Percentiles rank a stretch among this genome's conserved stretches.
phyloP scores from a whole-genome alignment of 2,888 invertebrate genomes.

The Blera fallax region DNA sequence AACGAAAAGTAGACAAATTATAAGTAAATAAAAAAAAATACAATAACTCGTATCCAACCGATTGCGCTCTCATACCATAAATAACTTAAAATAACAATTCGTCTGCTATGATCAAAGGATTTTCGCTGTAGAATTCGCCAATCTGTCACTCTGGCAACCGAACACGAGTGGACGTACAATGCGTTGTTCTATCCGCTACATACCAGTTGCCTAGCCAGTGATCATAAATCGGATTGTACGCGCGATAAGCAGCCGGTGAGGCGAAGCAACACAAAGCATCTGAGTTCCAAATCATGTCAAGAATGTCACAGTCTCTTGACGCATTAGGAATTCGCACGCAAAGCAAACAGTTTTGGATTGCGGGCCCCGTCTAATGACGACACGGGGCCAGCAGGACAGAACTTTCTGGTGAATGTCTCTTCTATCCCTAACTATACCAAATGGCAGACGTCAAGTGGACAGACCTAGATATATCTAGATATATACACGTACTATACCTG shows the following conservation, averaged over 20 bases:
- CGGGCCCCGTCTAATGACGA: conserved; percentile 49
- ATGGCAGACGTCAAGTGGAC: conserved; percentile 42
- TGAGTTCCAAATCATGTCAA: conserved; percentile 67
- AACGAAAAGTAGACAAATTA: neutral
- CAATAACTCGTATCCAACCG: conserved; percentile 11
- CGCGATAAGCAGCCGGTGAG: conserved; percentile 58
- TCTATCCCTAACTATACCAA: conserved; percentile 7
- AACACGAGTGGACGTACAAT: conserved; percentile 16
- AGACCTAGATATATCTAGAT: conserved; percentile 6
- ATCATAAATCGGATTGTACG: conserved; percentile 64
- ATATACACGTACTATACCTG: neutral
- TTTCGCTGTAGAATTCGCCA: conserved; percentile 63
- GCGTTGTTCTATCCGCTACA: conserved; percentile 17
- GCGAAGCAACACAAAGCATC: conserved; percentile 44
- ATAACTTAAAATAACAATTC: conserved; percentile 67
- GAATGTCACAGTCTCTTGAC: conserved; percentile 67
- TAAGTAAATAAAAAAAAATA: conserved; percentile 8
- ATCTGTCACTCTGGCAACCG: conserved; percentile 64
- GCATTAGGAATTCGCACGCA: conserved; percentile 67
- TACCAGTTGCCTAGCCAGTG: conserved; percentile 24
- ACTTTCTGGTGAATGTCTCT: conserved; percentile 23
- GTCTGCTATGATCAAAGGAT: conserved; percentile 70
- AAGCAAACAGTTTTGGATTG: conserved; percentile 49
- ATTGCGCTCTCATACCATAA: conserved; percentile 60
- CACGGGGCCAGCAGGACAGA: conserved; percentile 40